Conservation (phyloP, 2,888 invertebrate genomes). For the Villa cingulata region DNA sequence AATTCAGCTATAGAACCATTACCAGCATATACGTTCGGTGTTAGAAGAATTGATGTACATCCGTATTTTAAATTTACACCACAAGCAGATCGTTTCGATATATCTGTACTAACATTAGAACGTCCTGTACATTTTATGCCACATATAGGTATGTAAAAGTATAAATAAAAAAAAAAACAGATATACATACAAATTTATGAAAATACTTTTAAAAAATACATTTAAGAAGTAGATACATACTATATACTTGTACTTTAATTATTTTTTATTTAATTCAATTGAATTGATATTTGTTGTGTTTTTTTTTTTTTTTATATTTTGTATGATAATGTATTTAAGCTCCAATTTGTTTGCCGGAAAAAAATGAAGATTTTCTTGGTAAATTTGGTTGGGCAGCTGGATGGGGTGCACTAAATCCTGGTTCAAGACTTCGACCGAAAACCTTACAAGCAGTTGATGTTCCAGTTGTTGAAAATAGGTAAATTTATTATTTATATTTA, state of each 20-base stretch:
- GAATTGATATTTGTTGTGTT: not conserved
- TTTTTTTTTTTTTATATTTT: not conserved
- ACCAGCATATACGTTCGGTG: slow-evolving; percentile 84
- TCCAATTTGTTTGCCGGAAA: slow-evolving; percentile 81
- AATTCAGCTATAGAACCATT: slow-evolving; percentile 84
- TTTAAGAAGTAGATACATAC: too few species aligned
- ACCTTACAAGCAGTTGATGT: slow-evolving; percentile 85
- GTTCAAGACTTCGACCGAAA: slow-evolving; percentile 74
- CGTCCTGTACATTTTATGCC: slow-evolving; percentile 82
- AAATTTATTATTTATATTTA: too few species aligned
- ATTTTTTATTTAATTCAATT: not conserved
- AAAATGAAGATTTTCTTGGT: slow-evolving; percentile 78
- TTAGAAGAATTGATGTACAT: slow-evolving; percentile 79
- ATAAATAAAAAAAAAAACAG: too few species aligned
- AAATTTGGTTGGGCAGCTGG: slow-evolving; percentile 88
- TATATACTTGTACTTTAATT: too few species aligned
- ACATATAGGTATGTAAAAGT: slow-evolving; percentile 68
- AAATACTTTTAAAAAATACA: too few species aligned
- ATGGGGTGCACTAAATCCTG: slow-evolving; percentile 78
- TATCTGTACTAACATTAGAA: slow-evolving; percentile 76
- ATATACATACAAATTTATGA: too few species aligned
- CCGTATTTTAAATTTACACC: slow-evolving; percentile 89
- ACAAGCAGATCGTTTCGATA: slow-evolving; percentile 81
- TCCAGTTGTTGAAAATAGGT: slow-evolving; percentile 79
- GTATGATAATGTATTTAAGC: too few species aligned